Conservation (phyloP, 1,140 invertebrate species). For the Calephelis nemesis region DNA sequence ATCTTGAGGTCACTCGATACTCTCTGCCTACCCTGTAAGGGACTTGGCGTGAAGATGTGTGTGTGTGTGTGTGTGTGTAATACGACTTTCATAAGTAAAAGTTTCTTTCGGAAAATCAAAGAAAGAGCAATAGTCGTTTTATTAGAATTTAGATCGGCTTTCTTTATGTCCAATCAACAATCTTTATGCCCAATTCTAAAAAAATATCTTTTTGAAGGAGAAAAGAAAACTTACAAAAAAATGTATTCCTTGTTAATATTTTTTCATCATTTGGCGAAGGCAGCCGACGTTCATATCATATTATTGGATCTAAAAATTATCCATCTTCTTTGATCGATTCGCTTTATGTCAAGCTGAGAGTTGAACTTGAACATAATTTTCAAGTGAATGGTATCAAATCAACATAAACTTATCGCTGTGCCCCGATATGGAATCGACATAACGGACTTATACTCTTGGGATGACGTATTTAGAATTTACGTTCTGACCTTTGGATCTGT, state of each 20-base stretch:
- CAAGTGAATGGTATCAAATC: slow-evolving; percentile 72
- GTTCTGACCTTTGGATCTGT: slow-evolving; percentile 53
- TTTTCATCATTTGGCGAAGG: background rate
- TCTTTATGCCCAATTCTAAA: no score
- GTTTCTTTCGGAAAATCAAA: no score
- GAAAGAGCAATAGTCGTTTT: no score
- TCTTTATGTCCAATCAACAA: no score
- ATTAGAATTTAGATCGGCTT: no score
- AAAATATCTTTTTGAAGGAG: no score
- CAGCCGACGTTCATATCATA: background rate
- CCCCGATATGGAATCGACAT: slow-evolving; percentile 70
- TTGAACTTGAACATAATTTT: slow-evolving; percentile 51
- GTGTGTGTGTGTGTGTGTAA: no score
- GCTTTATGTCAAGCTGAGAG: slow-evolving; percentile 42
- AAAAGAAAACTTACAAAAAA: no score
- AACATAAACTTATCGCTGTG: slow-evolving; percentile 69
- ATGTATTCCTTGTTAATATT: background rate
- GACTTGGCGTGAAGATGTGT: no score
- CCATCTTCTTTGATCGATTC: slow-evolving; percentile 40
- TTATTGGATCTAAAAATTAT: slow-evolving; percentile 20
- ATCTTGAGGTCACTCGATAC: no score
- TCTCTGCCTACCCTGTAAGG: no score
- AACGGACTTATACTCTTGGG: slow-evolving; percentile 61
- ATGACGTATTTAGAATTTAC: slow-evolving; percentile 58
- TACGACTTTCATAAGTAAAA: no score